Conservation (phyloP, 2,113 vertebrate genomes). For the Tragulus kanchil region DNA sequence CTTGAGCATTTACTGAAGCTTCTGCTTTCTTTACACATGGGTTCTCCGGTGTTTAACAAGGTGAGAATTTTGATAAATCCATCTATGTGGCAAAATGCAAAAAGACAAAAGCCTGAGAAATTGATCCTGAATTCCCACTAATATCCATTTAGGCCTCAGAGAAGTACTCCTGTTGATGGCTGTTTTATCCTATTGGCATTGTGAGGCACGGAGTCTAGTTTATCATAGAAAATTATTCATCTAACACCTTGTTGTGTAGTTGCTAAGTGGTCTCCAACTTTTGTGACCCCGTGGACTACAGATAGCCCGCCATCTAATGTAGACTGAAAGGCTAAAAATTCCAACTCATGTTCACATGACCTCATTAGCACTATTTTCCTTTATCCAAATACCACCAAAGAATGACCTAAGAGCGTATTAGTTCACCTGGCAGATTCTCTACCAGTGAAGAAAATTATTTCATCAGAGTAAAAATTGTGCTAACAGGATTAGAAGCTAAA, state of each 20-base stretch:
- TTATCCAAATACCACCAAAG: conserved; percentile 34
- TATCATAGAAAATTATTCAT: conserved; percentile 31
- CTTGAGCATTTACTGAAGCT: conserved; percentile 69
- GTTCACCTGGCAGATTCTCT: not conserved
- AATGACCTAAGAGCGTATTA: conserved; percentile 31
- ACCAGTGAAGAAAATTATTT: conserved; percentile 36
- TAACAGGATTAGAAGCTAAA: conserved; percentile 25
- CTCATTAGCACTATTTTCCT: conserved; percentile 47
- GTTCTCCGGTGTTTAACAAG: not conserved
- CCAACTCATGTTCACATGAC: conserved; percentile 37
- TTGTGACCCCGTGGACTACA: not conserved
- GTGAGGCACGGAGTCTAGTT: conserved; percentile 20
- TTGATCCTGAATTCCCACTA: not conserved
- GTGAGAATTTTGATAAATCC: not conserved
- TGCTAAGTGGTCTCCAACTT: not conserved
- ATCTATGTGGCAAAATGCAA: not conserved
- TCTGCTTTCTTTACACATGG: not conserved
- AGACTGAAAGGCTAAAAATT: conserved; percentile 51
- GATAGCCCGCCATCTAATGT: not conserved
- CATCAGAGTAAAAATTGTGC: conserved; percentile 49
- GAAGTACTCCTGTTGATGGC: conserved; percentile 62
- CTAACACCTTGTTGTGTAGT: not conserved
- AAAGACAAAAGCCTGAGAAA: not conserved
- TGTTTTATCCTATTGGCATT: conserved; percentile 31
- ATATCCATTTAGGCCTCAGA: not conserved